Conservation (phyloP, 1,140 invertebrate species). For the Pseudobourletiella spinata region DNA sequence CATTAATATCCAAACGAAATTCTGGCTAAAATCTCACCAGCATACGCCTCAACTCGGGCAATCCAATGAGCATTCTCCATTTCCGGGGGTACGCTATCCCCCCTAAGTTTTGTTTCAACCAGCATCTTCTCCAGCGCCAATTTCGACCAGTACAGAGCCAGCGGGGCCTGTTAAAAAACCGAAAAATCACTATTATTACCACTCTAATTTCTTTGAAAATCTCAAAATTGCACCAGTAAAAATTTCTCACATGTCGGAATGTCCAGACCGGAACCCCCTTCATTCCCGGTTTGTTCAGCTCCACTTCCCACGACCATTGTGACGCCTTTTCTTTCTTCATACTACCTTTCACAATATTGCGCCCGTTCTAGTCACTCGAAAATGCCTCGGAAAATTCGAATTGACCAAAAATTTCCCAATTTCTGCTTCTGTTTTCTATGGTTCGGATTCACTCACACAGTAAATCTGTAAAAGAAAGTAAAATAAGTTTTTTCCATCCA, state of each 20-base stretch:
- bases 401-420: too few relatives aligned
- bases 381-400: too few relatives aligned
- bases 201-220: background rate
- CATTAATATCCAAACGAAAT: too few relatives aligned
- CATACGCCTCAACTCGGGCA: background rate
- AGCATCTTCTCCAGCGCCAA: background rate
- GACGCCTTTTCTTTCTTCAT: background rate
- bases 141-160: background rate
- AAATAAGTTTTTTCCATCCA: too few relatives aligned
- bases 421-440: too few relatives aligned
- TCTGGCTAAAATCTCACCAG: background rate
- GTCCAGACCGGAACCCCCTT: background rate
- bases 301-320: background rate
- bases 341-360: too few relatives aligned
- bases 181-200: background rate
- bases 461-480: background rate
- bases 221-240: background rate
- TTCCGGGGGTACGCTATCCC: background rate
- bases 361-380: too few relatives aligned
- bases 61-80: background rate
- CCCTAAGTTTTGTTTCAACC: background rate
- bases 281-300: background rate
- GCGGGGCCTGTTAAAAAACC: background rate
- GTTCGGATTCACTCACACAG: background rate
- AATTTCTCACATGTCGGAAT: slow-evolving; percentile 1